phyloP scores from a whole-genome alignment of 2,797 vertebrate genomes.

The Typhlichthys subterraneus region DNA sequence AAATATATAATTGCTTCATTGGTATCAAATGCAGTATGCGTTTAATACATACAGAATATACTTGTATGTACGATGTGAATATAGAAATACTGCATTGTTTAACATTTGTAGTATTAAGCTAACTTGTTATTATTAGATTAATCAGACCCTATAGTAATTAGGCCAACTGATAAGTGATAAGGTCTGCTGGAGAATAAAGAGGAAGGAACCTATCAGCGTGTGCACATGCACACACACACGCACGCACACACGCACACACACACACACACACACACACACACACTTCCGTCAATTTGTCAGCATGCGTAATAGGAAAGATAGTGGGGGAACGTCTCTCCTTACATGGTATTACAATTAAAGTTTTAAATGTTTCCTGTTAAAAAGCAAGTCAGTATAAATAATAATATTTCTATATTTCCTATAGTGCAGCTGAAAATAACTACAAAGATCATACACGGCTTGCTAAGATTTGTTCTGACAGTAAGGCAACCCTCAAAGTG shows the following conservation, averaged over 20 bases:
- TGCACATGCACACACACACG: constrained; percentile 5
- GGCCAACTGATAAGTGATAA: background rate
- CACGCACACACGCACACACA: background rate
- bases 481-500: no score
- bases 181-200: constrained; percentile 34
- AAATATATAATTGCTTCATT: background rate
- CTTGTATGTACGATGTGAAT: no score
- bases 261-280: background rate
- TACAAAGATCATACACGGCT: background rate
- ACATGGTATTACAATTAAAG: background rate
- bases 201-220: constrained; percentile 23
- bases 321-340: background rate
- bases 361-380: background rate
- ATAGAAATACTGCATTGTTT: no score
- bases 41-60: no score
- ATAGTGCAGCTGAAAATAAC: background rate
- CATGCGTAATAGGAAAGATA: constrained; percentile 33
- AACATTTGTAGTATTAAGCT: no score
- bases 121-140: no score
- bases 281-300: background rate
- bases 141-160: no score
- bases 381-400: background rate
- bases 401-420: background rate
- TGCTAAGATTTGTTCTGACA: background rate
- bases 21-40: background rate